Percentiles rank a stretch among this genome's conserved stretches.
phyloP scores from a whole-genome alignment of 1,140 invertebrate species.

The Thrips palmi region DNA sequence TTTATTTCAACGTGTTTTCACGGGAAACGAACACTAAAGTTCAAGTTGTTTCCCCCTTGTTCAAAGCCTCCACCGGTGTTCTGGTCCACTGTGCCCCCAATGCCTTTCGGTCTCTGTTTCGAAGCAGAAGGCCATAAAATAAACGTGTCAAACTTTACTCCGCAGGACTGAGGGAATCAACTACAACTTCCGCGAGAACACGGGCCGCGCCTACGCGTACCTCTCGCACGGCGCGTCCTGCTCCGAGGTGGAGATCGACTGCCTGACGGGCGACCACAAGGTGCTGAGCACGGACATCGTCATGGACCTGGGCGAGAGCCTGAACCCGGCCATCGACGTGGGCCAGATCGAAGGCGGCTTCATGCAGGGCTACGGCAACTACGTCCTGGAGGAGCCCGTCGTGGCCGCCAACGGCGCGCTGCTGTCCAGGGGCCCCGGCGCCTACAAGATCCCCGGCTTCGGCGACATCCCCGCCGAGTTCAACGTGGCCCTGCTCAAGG shows the following conservation, averaged over 20 bases:
- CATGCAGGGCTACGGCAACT: slow-evolving; percentile 82
- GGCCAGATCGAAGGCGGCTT: slow-evolving; percentile 92
- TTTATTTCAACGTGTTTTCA: too few species aligned
- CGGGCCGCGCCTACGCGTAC: slow-evolving; percentile 57
- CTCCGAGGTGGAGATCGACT: slow-evolving; percentile 74
- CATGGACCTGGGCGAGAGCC: slow-evolving; percentile 82
- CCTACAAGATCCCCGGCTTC: slow-evolving; percentile 85
- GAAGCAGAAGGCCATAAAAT: too few species aligned
- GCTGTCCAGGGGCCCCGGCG: slow-evolving; percentile 72
- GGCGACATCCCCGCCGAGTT: slow-evolving; percentile 79
- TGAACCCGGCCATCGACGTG: slow-evolving; percentile 92
- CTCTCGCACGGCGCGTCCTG: slow-evolving; percentile 62
- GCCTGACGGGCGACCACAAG: slow-evolving; percentile 72
- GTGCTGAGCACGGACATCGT: slow-evolving; percentile 80
- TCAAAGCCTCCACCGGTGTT: too few species aligned
- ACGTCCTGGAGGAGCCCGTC: slow-evolving; percentile 74
- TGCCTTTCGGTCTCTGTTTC: too few species aligned
- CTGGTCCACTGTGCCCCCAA: too few species aligned
- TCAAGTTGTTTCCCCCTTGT: too few species aligned
- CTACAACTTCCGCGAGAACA: slow-evolving; percentile 51
- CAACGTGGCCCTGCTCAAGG: slow-evolving; percentile 80
- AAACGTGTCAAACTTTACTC: too few species aligned
- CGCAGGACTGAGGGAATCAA: slow-evolving; percentile 57
- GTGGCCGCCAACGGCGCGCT: slow-evolving; percentile 66
- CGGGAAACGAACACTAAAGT: too few species aligned